Base-by-base conservation (phyloP, 2,888 invertebrate species). In the Lymantria monacha region DNA sequence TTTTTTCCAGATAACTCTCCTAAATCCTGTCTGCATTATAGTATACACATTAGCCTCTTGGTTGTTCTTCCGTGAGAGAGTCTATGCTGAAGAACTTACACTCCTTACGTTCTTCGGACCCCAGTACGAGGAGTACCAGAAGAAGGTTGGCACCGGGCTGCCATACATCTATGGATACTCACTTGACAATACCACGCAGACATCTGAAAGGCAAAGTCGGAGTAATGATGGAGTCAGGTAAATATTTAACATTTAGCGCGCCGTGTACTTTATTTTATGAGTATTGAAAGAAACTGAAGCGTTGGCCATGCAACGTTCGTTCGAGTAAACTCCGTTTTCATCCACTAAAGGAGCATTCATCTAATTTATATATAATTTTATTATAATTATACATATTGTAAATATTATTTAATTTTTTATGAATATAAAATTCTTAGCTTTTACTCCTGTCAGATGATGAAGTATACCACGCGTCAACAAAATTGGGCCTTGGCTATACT, bases 71-170 rank as follows among this genome's bases (percentile, higher is more conserved):
- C 93, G 95, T 36, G 95, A 96, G 66, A 92, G 99, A 48, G 95
- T 99, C 38, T 93, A 92, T 53, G 94, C 96, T 10, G 99, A 99
- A 86, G 99, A 99, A 90, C 93, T 95, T 48, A 96, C 96, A 5
- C 89, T 99, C 49, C 82, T 99, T 8, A 94, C 95, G 63, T 99
- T 99, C 91, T 99, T 99, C 82, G 98, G 97, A 0, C 93, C 94
- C 56, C 94, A 96, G 49, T 99, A 99, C 81, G 83, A 94, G 41
- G 92, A 95, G 54, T 99, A 99, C 84, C 97, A 98, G 83, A 92
- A 94, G 59, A 87, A 85, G 64, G 98, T 98, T 3, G 41, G 59
- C 36, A 75, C 74, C 0, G 74, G 77, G 0, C 62, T 76, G 41
- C 76, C 77, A 0, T 64, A 44, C 49, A 76, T 76, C 41, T 10